These are phyloP conservation scores for Brachypterus glaber DNA, from an alignment of 2,888 invertebrate species.

Conservation along the genomic window DNA sequence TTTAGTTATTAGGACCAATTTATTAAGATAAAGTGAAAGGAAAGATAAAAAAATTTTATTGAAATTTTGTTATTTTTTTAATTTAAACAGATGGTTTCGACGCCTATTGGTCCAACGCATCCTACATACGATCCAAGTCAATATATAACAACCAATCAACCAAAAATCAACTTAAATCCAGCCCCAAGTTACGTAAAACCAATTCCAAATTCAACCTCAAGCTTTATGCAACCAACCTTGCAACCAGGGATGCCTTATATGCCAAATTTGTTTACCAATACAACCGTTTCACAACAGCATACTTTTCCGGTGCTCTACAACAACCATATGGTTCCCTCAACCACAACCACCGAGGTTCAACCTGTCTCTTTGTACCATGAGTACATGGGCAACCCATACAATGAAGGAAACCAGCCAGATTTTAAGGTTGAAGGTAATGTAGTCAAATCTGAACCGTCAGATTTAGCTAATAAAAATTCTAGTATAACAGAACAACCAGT, in stretches of 20 bases:
- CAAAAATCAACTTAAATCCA: constrained; percentile 7
- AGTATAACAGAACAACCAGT: no score
- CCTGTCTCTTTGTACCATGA: constrained; percentile 44
- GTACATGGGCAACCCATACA: constrained; percentile 50
- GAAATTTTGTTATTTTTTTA: no score
- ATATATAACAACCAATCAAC: constrained; percentile 12
- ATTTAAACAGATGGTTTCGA: constrained; percentile 61
- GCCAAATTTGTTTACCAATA: constrained; percentile 22
- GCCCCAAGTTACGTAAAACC: constrained; percentile 13
- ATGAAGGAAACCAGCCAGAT: constrained; percentile 22
- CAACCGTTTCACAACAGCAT: constrained; percentile 21
- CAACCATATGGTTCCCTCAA: constrained; percentile 23
- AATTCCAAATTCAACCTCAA: constrained; percentile 16
- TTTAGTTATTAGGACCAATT: no score
- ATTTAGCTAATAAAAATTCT: no score
- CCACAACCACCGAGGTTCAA: constrained; percentile 27
- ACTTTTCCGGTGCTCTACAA: constrained; percentile 37
- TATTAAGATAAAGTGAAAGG: no score
- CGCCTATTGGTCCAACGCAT: constrained; percentile 46
- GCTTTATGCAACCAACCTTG: constrained; percentile 20
- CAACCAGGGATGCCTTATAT: constrained; percentile 31
- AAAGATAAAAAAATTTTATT: no score
- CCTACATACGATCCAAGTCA: constrained; percentile 15
- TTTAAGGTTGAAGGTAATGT: constrained; percentile 12
- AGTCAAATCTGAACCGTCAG: no score